Conservation (phyloP, 2,113 vertebrate genomes). For the Dasyurus viverrinus region DNA sequence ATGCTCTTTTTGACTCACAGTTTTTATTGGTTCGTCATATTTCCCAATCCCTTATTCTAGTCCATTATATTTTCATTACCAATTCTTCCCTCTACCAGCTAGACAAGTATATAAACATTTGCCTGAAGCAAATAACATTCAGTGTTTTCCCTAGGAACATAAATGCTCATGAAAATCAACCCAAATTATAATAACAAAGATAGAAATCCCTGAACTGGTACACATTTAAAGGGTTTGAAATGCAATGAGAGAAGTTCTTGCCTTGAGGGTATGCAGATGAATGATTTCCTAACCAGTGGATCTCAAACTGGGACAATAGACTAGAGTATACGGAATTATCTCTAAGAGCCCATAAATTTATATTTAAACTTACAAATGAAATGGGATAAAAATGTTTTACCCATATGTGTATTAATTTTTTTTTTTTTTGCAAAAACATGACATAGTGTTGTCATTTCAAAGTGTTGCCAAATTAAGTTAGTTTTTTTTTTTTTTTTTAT, state of each 20-base stretch:
- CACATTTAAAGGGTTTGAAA: not conserved
- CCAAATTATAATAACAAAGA: not conserved
- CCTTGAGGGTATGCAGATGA: not conserved
- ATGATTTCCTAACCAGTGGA: not conserved
- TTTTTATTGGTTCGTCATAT: not conserved
- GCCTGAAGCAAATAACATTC: not conserved
- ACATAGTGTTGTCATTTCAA: not conserved
- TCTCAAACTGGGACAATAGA: not conserved
- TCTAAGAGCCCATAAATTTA: not conserved
- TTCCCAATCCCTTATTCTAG: not conserved
- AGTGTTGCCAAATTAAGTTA: not conserved
- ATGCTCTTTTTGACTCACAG: not conserved
- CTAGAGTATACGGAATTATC: not conserved
- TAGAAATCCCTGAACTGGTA: not conserved
- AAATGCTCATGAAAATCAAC: not conserved
- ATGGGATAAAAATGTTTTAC: not conserved
- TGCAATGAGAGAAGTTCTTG: not conserved
- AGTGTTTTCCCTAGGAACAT: not conserved
- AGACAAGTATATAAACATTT: not conserved
- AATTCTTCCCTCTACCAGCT: not conserved
- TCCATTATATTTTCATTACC: not conserved
- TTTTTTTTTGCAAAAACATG: not conserved
- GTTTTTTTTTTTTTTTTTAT: too few species aligned
- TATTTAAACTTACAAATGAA: not conserved
- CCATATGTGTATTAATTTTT: not conserved